A percentile compares a stretch with the other conserved stretches of the same genome.
These are phyloP conservation scores for Rhyacichthys aspro DNA, from an alignment of 2,797 vertebrate genomes.

Conservation along the genomic window DNA sequence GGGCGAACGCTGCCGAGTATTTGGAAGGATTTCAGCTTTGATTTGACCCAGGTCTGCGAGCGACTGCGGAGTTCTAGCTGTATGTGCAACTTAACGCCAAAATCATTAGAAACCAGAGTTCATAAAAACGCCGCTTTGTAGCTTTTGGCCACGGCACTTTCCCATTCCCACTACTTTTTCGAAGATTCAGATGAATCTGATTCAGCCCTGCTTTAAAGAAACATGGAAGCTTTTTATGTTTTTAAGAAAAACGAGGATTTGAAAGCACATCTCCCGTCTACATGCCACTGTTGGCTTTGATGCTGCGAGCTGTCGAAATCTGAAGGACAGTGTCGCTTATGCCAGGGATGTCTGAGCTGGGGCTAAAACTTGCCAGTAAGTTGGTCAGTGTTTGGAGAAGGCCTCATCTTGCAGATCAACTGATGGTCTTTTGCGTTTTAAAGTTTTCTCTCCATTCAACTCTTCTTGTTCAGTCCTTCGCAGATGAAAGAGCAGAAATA, in stretches of 20 bases:
- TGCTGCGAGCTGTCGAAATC: constrained; percentile 59
- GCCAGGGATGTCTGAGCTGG: constrained; percentile 36
- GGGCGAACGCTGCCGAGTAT: constrained; percentile 60
- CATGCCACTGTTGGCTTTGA: constrained; percentile 44
- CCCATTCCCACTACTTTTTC: constrained; percentile 75
- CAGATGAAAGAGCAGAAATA: constrained; percentile 10
- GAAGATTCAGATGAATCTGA: constrained; percentile 71
- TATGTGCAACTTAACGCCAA: constrained; percentile 60
- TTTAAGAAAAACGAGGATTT: constrained; percentile 58
- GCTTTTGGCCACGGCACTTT: constrained; percentile 76
- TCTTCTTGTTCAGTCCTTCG: constrained; percentile 15
- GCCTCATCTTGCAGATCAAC: constrained; percentile 17
- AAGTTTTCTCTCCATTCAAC: constrained; percentile 30
- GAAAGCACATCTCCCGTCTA: constrained; percentile 55
- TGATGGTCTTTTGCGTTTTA: constrained; percentile 31
- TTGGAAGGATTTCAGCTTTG: constrained; percentile 73
- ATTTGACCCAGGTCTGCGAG: constrained; percentile 69
- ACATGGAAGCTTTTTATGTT: constrained; percentile 60
- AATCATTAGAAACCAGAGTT: constrained; percentile 68
- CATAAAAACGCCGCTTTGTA: constrained; percentile 68
- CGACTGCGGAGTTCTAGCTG: constrained; percentile 62
- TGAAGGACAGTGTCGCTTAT: constrained; percentile 35
- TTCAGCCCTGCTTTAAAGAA: constrained; percentile 65
- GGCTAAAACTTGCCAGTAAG: constrained; percentile 18
- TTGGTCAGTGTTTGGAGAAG: constrained; percentile 31